Evolutionary conservation across 2,888 invertebrate genomes (phyloP), one percentile per base, ranked within the genome.

Genomic region (Acleris cristana): DNA sequence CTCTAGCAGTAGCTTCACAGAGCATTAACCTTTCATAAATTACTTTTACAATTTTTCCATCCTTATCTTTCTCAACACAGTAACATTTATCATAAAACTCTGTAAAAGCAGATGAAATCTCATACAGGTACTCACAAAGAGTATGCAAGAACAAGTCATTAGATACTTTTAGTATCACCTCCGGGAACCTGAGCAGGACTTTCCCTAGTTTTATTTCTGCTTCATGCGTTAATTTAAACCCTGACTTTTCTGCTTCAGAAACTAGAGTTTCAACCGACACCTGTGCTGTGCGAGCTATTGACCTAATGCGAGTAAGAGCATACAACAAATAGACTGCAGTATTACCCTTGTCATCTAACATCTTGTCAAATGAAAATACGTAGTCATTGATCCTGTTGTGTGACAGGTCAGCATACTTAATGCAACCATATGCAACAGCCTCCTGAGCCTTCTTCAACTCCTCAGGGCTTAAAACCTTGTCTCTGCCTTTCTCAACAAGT

Each of bases 81-180:
- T 99, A 99, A 87, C 99, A 99, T 77, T 94, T 95, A 83, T 99
- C 99, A 87, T 99, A 99, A 88, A 99, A 99, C 85, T 99, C 99
- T 0, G 98, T 96, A 84, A 99, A 99, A 2, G 95, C 94, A 6
- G 97, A 96, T n/a, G 97, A 95, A 64, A 99, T 95, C 80, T 99
- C 99, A 89, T 98, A 99, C 71, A 99, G 94, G 86, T 96, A 99
- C 83, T 99, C 99, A 84, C 99, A 99, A 34, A 99, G 90, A 61
- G 95, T 95, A 87, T 99, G 98, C 63, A 98, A 83, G 71, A 94
- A 95, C 30, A 99, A 91, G 82, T 98, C 97, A 74, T 95, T 96
- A 0, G 96, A 93, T 45, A 98, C 96, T 84, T 96, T 96, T 0
- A 96, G 83, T 52, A 99, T 93, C 4, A 98, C 94, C 85, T 99